phyloP scores from a whole-genome alignment of 35 echinoderm and acorn worm species.

The Amphiura filiformis region DNA sequence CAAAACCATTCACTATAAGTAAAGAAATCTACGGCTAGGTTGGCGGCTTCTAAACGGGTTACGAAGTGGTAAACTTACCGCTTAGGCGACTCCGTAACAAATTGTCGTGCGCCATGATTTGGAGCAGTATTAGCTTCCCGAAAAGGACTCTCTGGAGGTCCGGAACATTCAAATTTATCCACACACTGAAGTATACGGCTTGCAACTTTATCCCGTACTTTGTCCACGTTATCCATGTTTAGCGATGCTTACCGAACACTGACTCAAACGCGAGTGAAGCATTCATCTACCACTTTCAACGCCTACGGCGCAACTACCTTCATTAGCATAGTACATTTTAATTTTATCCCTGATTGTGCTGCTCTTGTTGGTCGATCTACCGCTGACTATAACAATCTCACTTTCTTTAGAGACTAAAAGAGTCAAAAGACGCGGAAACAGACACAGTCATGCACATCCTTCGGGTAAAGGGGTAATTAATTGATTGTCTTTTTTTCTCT shows the following conservation, averaged over 20 bases:
- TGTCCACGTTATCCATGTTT: slow-evolving; percentile 5
- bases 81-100: background rate
- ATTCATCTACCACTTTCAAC: background rate
- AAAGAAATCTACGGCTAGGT: background rate
- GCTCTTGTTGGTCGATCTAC: background rate
- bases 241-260: background rate
- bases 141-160: slow-evolving; percentile 4
- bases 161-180: slow-evolving; percentile 11
- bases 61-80: background rate
- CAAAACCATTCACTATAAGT: background rate
- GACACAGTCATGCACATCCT: background rate
- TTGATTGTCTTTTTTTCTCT: background rate
- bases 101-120: background rate
- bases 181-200: background rate
- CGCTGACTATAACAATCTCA: background rate
- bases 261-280: background rate
- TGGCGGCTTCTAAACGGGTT: background rate
- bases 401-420: background rate
- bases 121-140: background rate
- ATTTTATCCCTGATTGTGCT: slow-evolving; percentile 3
- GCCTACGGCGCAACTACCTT: background rate
- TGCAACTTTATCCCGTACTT: slow-evolving; percentile 14
- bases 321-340: slow-evolving; percentile 3
- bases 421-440: background rate
- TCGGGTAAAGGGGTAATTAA: background rate